Evolutionary conservation across 2,888 invertebrate species (phyloP).

Genomic region (Campoplex capitator): DNA sequence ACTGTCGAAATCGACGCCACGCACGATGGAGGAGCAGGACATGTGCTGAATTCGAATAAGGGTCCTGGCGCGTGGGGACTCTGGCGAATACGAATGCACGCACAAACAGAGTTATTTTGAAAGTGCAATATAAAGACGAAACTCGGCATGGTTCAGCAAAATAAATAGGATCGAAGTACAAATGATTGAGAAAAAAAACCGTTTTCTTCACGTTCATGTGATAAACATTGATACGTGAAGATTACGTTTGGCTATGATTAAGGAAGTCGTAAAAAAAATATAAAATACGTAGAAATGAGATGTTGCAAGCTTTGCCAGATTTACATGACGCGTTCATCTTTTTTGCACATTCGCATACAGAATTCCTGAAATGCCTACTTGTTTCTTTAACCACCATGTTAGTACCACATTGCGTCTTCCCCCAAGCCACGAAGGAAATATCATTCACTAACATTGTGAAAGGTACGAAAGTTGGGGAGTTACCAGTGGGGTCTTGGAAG

Average conservation of each 20-base stretch:
- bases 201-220: neutral
- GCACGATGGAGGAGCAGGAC: constrained; percentile 69
- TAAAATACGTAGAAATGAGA: neutral
- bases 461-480: constrained; percentile 12
- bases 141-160: neutral
- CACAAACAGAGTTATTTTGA: constrained; percentile 14
- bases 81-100: constrained; percentile 36
- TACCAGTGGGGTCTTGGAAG: constrained; percentile 43
- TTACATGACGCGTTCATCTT: neutral
- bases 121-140: neutral
- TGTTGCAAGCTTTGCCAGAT: neutral
- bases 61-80: constrained; percentile 39
- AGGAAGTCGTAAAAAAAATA: neutral
- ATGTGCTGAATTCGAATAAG: constrained; percentile 78
- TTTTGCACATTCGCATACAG: constrained; percentile 16
- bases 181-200: neutral
- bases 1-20: constrained; percentile 63
- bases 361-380: constrained; percentile 40
- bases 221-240: neutral
- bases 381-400: constrained; percentile 78
- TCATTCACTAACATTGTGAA: constrained; percentile 68
- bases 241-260: neutral
- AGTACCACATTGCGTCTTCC: constrained; percentile 74
- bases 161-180: neutral
- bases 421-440: constrained; percentile 78